phyloP scores from a whole-genome alignment of 2,888 invertebrate species.

The Plebejus argus region DNA sequence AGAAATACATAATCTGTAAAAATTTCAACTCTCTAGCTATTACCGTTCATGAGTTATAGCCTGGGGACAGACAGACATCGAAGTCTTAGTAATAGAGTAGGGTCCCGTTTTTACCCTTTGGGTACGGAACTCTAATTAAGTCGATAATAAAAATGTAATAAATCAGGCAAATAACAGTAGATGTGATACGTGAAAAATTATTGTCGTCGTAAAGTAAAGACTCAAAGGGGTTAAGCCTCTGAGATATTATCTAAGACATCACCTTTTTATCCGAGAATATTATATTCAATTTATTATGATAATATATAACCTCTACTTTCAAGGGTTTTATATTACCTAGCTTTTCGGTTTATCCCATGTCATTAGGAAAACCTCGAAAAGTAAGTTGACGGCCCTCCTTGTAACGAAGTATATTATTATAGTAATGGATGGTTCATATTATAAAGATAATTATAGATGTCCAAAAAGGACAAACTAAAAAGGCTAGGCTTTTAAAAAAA shows the following conservation, averaged over 20 bases:
- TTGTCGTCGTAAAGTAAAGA: slow-evolving; percentile 8
- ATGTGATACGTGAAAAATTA: not conserved
- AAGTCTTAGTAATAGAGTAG: too few species aligned
- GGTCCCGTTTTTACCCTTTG: too few species aligned
- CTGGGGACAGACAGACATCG: too few species aligned
- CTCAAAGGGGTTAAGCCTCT: not conserved
- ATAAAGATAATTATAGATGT: not conserved
- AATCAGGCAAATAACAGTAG: not conserved
- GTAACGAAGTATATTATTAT: not conserved
- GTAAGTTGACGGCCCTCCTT: not conserved
- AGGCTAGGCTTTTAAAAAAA: too few species aligned
- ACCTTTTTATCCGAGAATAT: not conserved
- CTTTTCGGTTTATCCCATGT: slow-evolving; percentile 4
- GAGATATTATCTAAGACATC: slow-evolving; percentile 7
- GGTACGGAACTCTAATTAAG: too few species aligned
- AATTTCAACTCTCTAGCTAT: too few species aligned
- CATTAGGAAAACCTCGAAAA: not conserved
- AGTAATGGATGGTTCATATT: not conserved
- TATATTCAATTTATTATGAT: slow-evolving; percentile 4
- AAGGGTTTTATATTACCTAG: not conserved
- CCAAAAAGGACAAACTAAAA: too few species aligned
- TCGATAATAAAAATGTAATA: not conserved
- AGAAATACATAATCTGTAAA: too few species aligned
- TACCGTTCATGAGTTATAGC: too few species aligned
- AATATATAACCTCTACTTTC: not conserved